A percentile compares a stretch with the other conserved stretches of the same genome.
Evolutionary conservation across 2,888 invertebrate species (phyloP).

Genomic region (Lithophane semibrunnea): DNA sequence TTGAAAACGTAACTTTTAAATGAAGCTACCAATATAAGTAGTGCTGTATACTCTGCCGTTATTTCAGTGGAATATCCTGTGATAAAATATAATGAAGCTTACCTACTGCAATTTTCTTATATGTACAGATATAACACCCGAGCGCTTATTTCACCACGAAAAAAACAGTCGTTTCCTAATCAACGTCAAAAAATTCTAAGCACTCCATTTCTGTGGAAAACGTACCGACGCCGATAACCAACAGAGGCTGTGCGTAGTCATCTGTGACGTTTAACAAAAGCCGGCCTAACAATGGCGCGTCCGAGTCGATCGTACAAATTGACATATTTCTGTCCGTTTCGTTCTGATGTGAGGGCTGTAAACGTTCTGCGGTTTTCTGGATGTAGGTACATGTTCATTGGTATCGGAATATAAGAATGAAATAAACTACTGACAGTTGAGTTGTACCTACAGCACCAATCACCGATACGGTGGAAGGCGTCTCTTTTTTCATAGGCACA

Average conservation of each 20-base stretch:
- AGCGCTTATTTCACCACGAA: background rate
- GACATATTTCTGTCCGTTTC: constrained; percentile 63
- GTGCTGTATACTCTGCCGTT: background rate
- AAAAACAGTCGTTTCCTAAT: background rate
- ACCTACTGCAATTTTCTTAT: no score
- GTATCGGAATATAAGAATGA: constrained; percentile 15
- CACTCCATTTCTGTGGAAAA: constrained; percentile 13
- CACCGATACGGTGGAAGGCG: no score
- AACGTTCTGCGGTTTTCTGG: constrained; percentile 11
- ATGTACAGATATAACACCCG: no score
- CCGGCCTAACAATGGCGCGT: constrained; percentile 46
- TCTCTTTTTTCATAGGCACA: background rate
- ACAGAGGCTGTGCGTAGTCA: constrained; percentile 30
- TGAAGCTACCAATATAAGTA: background rate
- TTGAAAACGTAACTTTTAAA: constrained; percentile 1
- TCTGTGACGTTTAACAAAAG: constrained; percentile 62
- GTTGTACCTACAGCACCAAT: no score
- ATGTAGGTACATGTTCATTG: background rate
- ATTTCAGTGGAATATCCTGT: background rate
- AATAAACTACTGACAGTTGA: constrained; percentile 7
- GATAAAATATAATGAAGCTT: background rate
- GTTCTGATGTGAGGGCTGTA: constrained; percentile 35
- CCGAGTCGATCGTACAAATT: constrained; percentile 58
- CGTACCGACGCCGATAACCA: constrained; percentile 20
- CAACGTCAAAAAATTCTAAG: constrained; percentile 23